phyloP scores from a whole-genome alignment of 2,888 invertebrate species.

The Pilophorus perplexus region DNA sequence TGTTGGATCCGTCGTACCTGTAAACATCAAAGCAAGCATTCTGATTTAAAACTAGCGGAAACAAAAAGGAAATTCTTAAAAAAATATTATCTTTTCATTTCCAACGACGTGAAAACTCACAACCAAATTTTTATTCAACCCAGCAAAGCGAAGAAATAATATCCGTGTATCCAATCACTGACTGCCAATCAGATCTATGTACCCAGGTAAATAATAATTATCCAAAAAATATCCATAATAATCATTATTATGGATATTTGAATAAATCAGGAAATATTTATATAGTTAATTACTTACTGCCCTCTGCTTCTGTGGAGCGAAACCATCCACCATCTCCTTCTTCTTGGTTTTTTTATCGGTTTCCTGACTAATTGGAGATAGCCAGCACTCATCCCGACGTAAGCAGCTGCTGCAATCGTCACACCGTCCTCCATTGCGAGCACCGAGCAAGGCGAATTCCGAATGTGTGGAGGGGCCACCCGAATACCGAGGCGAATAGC shows the following conservation, averaged over 20 bases:
- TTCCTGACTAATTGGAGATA: too few species aligned
- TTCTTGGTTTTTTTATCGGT: too few species aligned
- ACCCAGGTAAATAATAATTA: background rate
- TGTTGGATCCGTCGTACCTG: constrained; percentile 2
- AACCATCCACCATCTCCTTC: constrained; percentile 1
- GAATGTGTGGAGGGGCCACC: too few species aligned
- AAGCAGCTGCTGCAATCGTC: background rate
- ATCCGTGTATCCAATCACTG: background rate
- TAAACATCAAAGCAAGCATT: background rate
- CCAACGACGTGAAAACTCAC: background rate
- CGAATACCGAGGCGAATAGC: too few species aligned
- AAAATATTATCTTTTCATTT: background rate
- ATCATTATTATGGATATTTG: too few species aligned
- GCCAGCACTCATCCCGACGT: too few species aligned
- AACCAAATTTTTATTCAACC: background rate
- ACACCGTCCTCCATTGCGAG: too few species aligned
- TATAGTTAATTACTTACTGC: background rate
- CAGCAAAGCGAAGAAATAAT: background rate
- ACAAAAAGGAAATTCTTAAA: background rate
- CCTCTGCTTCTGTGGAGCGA: background rate
- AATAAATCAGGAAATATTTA: too few species aligned
- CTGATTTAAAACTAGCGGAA: background rate
- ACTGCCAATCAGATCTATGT: background rate
- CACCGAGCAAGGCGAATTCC: too few species aligned
- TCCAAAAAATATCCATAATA: background rate